Conservation (phyloP, 2,113 vertebrate genomes). For the mouse (Mus musculus) region DNA sequence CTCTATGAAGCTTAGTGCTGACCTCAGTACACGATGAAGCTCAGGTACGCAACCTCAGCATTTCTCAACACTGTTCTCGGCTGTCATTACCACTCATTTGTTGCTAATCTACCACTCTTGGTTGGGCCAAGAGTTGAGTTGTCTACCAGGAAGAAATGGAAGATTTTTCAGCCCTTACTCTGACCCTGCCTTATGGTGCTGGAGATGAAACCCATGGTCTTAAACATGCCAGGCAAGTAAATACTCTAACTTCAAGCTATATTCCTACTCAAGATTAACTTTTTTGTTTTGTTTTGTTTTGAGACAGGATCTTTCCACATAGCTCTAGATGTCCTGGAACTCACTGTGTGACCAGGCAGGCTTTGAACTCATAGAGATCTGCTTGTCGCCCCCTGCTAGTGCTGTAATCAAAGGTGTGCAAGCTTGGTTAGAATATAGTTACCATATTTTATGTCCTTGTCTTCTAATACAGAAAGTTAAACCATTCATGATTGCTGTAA, state of each 20-base stretch:
- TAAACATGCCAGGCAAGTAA: background rate
- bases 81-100: background rate
- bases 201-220: background rate
- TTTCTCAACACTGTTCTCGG: background rate
- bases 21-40: background rate
- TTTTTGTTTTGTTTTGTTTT: background rate
- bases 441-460: background rate
- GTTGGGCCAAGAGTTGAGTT: background rate
- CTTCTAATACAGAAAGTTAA: slow-evolving; percentile 38
- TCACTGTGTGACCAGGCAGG: no score
- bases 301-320: no score
- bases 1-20: no score
- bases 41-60: background rate
- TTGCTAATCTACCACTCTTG: background rate
- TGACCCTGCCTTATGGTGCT: no score
- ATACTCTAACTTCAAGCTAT: background rate
- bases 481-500: background rate
- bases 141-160: background rate
- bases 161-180: background rate
- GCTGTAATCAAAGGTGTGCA: background rate
- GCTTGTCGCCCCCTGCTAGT: background rate
- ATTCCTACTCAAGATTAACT: background rate
- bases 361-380: background rate
- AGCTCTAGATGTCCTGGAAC: background rate
- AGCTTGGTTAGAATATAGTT: background rate